These are phyloP conservation scores for Chrysolina haemoptera DNA, from an alignment of 2,888 invertebrate genomes.

Conservation along the genomic window DNA sequence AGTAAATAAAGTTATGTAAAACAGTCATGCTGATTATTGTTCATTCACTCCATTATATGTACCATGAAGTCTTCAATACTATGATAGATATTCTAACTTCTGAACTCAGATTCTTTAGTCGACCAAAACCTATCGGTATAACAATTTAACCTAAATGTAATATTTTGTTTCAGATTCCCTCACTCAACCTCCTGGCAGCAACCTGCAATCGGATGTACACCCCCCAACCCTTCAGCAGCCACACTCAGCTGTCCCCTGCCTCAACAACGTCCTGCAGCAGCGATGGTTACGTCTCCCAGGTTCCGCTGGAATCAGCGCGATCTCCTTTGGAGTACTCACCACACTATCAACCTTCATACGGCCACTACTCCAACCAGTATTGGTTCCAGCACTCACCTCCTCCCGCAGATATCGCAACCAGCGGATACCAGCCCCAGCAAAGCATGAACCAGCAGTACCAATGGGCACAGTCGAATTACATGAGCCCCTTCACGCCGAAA, in stretches of 20 bases:
- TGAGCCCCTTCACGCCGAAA: slow-evolving; percentile 62
- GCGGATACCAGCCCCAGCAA: slow-evolving; percentile 71
- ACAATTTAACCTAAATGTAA: background rate
- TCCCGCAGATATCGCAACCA: slow-evolving; percentile 65
- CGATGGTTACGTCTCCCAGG: slow-evolving; percentile 64
- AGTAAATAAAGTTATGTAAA: no score
- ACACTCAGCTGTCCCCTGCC: slow-evolving; percentile 64
- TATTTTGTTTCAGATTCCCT: slow-evolving; percentile 64
- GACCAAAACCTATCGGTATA: background rate
- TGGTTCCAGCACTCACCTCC: slow-evolving; percentile 68
- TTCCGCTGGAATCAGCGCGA: slow-evolving; percentile 63
- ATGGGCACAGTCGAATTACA: slow-evolving; percentile 71
- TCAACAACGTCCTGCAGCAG: slow-evolving; percentile 66
- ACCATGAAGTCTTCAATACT: no score
- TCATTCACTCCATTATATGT: no score
- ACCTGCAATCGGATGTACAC: slow-evolving; percentile 65
- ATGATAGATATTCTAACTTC: background rate
- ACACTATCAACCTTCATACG: slow-evolving; percentile 64
- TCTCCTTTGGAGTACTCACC: slow-evolving; percentile 66
- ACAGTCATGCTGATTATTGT: no score
- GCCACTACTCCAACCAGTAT: slow-evolving; percentile 63
- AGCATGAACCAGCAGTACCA: slow-evolving; percentile 69
- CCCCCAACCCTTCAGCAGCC: slow-evolving; percentile 58
- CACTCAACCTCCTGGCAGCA: slow-evolving; percentile 65
- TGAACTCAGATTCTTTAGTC: background rate